phyloP scores from a whole-genome alignment of 2,888 invertebrate genomes.

The Machimus atricapillus region DNA sequence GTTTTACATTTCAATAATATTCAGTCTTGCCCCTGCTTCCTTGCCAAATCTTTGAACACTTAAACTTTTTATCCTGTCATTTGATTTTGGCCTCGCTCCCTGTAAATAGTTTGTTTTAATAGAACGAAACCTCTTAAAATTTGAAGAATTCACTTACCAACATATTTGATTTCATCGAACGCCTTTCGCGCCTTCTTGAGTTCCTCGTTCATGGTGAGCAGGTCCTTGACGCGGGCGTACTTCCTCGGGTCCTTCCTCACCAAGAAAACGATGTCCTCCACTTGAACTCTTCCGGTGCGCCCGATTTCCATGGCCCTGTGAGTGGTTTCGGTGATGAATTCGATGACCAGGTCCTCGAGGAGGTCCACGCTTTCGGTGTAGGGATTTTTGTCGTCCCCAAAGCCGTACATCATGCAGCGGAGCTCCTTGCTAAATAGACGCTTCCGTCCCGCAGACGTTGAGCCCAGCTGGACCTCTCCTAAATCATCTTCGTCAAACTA shows the following conservation, averaged over 20 bases:
- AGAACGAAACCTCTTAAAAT: not conserved
- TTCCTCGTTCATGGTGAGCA: slow-evolving; percentile 98
- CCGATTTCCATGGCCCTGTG: slow-evolving; percentile 97
- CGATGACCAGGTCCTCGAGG: slow-evolving; percentile 95
- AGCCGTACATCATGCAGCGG: slow-evolving; percentile 99
- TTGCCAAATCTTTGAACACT: not conserved
- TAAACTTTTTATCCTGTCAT: not conserved
- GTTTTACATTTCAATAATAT: not conserved
- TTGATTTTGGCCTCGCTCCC: slow-evolving; percentile 24
- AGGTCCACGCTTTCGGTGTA: slow-evolving; percentile 98
- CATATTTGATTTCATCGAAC: slow-evolving; percentile 98
- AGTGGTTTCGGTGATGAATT: slow-evolving; percentile 95
- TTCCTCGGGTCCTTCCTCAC: slow-evolving; percentile 96
- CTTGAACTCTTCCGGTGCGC: slow-evolving; percentile 93
- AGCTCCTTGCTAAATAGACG: slow-evolving; percentile 90
- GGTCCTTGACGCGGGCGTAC: slow-evolving; percentile 95
- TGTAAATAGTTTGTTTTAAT: not conserved
- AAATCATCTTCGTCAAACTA: slow-evolving; percentile 70
- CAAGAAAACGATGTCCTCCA: slow-evolving; percentile 96
- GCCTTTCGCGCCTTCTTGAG: slow-evolving; percentile 98
- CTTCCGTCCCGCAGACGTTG: slow-evolving; percentile 77
- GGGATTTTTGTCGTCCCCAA: slow-evolving; percentile 99
- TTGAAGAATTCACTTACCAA: slow-evolving; percentile 68
- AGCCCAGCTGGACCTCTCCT: slow-evolving; percentile 72
- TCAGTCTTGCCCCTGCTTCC: not conserved